Conservation (phyloP, 23 tunicate genomes). For the Ciona savignyi region DNA sequence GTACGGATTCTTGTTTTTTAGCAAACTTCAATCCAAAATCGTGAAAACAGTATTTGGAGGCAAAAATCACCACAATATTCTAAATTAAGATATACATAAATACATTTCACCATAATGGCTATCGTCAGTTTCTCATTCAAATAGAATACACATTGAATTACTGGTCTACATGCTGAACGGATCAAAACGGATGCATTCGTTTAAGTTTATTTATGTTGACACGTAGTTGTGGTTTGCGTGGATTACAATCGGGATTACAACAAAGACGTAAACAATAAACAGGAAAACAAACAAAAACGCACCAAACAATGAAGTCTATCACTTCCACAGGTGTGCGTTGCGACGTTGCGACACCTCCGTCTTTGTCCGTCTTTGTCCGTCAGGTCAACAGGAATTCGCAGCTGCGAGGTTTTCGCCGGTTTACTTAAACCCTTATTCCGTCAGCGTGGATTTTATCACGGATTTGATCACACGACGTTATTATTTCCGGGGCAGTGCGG, state of each 20-base stretch:
- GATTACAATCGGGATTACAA: not conserved
- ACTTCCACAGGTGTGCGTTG: not conserved
- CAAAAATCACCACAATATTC: too few relatives aligned
- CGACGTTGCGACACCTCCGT: not conserved
- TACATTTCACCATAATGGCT: too few relatives aligned
- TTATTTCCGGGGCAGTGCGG: not conserved
- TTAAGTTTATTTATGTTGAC: not conserved
- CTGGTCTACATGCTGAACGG: too few relatives aligned
- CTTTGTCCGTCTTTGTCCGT: not conserved
- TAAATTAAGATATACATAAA: too few relatives aligned
- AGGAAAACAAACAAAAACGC: not conserved
- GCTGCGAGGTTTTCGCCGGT: too few relatives aligned
- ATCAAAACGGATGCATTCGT: not conserved
- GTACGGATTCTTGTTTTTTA: too few relatives aligned
- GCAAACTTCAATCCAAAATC: too few relatives aligned
- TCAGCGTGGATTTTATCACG: too few relatives aligned
- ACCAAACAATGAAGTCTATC: not conserved
- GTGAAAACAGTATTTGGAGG: too few relatives aligned
- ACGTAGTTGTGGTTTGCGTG: not conserved
- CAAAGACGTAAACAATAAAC: not conserved
- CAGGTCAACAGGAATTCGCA: not conserved
- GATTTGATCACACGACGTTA: not conserved
- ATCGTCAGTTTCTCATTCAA: too few relatives aligned
- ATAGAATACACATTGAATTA: too few relatives aligned
- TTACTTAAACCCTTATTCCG: too few relatives aligned